These are phyloP conservation scores for Oreonectes daqikongensis DNA, from an alignment of 2,797 vertebrate genomes.

Conservation along the genomic window DNA sequence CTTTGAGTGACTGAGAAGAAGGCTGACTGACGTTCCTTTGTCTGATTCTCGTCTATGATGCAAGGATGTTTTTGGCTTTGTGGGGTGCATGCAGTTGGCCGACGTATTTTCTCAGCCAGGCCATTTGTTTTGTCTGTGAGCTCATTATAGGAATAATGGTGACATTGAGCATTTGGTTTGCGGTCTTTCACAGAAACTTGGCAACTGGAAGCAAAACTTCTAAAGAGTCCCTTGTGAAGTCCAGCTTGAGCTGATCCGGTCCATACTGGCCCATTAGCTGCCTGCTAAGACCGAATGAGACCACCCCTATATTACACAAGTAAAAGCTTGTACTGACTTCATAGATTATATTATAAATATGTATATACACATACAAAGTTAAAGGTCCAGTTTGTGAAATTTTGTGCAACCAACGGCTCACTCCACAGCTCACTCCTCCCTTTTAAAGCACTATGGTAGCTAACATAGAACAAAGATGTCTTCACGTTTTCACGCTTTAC, in stretches of 20 bases:
- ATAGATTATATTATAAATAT: no score
- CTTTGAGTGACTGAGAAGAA: background rate
- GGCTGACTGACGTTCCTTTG: background rate
- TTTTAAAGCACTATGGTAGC: no score
- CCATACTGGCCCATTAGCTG: slow-evolving; percentile 58
- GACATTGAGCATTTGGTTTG: slow-evolving; percentile 62
- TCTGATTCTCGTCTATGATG: background rate
- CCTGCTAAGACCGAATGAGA: slow-evolving; percentile 56
- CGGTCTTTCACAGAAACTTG: slow-evolving; percentile 55
- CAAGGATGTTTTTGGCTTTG: slow-evolving; percentile 53
- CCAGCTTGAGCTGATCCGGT: slow-evolving; percentile 63
- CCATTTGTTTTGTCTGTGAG: slow-evolving; percentile 64
- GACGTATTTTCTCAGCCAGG: slow-evolving; percentile 57
- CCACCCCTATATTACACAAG: slow-evolving; percentile 70
- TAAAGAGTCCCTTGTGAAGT: slow-evolving; percentile 61
- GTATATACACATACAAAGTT: no score
- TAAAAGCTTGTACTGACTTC: slow-evolving; percentile 61
- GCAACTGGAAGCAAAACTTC: slow-evolving; percentile 43
- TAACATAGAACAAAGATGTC: no score
- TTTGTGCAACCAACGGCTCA: no score
- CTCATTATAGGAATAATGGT: slow-evolving; percentile 71
- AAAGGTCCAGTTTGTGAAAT: no score
- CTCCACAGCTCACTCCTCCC: no score
- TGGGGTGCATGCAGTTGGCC: slow-evolving; percentile 65
- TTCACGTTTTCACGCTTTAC: no score